These are phyloP conservation scores for Saturnia pavonia DNA, from an alignment of 2,888 invertebrate genomes.

Conservation along the genomic window DNA sequence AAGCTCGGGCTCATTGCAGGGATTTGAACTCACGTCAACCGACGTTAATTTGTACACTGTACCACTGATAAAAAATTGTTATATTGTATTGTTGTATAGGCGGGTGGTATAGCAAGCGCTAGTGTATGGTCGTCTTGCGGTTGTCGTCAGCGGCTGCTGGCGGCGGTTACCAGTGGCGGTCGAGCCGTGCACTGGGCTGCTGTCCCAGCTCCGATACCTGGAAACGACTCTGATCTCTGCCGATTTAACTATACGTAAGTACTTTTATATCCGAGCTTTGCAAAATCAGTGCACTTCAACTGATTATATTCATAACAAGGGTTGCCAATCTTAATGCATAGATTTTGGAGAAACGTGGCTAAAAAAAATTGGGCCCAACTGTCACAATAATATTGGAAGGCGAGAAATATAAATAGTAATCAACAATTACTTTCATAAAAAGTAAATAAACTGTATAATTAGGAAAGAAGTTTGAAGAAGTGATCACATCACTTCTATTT, in stretches of 20 bases:
- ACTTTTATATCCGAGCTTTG: neutral
- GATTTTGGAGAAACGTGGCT: too few relatives aligned
- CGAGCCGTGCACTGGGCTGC: conserved; percentile 85
- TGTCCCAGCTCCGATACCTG: conserved; percentile 69
- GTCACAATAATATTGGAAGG: too few relatives aligned
- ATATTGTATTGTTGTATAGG: conserved; percentile 55
- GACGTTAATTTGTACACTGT: too few relatives aligned
- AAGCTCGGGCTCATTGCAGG: too few relatives aligned
- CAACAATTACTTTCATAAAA: too few relatives aligned
- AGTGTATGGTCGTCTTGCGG: conserved; percentile 85
- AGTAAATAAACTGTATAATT: too few relatives aligned
- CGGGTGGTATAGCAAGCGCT: conserved; percentile 83
- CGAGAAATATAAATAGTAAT: too few relatives aligned
- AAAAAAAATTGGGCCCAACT: too few relatives aligned
- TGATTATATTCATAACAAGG: neutral
- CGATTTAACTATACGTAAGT: conserved; percentile 73
- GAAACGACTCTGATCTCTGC: conserved; percentile 77
- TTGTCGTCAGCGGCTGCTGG: conserved; percentile 83
- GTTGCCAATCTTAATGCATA: too few relatives aligned
- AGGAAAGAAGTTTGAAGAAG: too few relatives aligned
- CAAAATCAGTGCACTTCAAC: neutral
- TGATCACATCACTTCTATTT: too few relatives aligned
- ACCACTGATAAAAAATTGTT: neutral
- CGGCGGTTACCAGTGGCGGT: conserved; percentile 85
- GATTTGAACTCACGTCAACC: too few relatives aligned